Base-by-base conservation (phyloP, 2,113 vertebrate species). In the Carlito syrichta region DNA sequence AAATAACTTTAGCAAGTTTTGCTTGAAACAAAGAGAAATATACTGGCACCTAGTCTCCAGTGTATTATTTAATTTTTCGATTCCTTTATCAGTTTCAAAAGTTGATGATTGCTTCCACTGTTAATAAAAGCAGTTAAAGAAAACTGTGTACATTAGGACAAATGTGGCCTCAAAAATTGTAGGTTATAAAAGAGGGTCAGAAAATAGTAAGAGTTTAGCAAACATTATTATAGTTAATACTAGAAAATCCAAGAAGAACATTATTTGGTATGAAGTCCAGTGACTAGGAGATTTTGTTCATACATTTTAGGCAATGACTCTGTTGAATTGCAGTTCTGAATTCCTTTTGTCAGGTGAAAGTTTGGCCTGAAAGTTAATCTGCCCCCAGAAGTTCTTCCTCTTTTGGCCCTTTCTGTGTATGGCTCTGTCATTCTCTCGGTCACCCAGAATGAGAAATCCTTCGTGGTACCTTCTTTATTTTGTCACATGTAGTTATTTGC, bases 1-100 rank as follows among this genome's bases (percentile, higher is more conserved):
- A 54, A 90, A 77, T 82, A 69, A 83, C 43, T 87, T 79, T 5
- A 71, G 9, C 22, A 60, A 76, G 23, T 45, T 85, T 45, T 89
- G 35, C 40, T 95, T 81, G n/a, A 93, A 96, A 90, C 6, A 95
- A 56, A 12, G n/a, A n/a, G n/a, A n/a, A n/a, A n/a, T n/a, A n/a
- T n/a, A n/a, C 48, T 94, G 32, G 40, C 79, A 92, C 40, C 85
- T 58, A 74, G 23, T 74, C 13, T 83, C 22, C 25, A 63, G 4
- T 76, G 30, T 76, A 48, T 45, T 62, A 58, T 69, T 54, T 69
- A 77, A 87, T 91, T 95, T 82, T 32, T 91, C n/a, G 91, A 90
- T 45, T 94, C 40, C 25, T 14, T 94, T n/a, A 73, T 73, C 78
- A 71, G 12, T 56, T 94, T 77, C n/a, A 74, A 82, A 92, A 92